Percentiles rank a stretch among this genome's conserved stretches.
Evolutionary conservation across 23 tunicate genomes (phyloP).

Genomic region (Diplosoma virens): DNA sequence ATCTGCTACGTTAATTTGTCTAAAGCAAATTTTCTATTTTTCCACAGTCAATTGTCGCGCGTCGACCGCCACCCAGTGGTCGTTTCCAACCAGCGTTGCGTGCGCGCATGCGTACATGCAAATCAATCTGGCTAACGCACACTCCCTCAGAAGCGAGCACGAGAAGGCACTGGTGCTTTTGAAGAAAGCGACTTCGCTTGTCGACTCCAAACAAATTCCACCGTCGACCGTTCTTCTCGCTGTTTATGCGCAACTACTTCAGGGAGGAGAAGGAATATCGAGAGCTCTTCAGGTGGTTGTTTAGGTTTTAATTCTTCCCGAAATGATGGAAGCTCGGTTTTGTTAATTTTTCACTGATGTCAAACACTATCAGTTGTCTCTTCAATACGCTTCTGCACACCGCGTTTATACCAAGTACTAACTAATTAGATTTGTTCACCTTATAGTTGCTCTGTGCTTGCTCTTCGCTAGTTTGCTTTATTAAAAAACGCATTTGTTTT

Average conservation of each 20-base stretch:
- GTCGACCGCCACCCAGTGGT: slow-evolving; percentile 7
- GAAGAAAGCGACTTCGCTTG: slow-evolving; percentile 22
- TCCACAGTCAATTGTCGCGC: background rate
- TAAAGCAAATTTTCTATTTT: no score
- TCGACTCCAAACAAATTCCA: slow-evolving; percentile 34
- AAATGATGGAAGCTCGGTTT: background rate
- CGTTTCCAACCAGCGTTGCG: slow-evolving; percentile 33
- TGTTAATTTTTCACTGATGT: background rate
- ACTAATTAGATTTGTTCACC: no score
- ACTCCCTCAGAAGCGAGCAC: slow-evolving; percentile 80
- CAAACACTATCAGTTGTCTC: background rate
- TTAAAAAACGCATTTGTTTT: background rate
- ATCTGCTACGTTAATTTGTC: no score
- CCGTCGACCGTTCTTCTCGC: slow-evolving; percentile 66
- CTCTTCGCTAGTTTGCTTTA: background rate
- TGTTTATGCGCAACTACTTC: slow-evolving; percentile 53
- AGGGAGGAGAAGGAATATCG: slow-evolving; percentile 34
- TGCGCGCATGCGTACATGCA: slow-evolving; percentile 68
- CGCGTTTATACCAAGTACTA: no score
- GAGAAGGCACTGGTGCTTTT: slow-evolving; percentile 67
- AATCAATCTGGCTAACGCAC: slow-evolving; percentile 66
- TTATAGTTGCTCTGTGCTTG: background rate
- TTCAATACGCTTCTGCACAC: no score
- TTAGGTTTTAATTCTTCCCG: no score
- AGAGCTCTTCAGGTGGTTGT: slow-evolving; percentile 13